phyloP scores from a whole-genome alignment of 2,888 invertebrate species.

The Pyrrhia umbra region DNA sequence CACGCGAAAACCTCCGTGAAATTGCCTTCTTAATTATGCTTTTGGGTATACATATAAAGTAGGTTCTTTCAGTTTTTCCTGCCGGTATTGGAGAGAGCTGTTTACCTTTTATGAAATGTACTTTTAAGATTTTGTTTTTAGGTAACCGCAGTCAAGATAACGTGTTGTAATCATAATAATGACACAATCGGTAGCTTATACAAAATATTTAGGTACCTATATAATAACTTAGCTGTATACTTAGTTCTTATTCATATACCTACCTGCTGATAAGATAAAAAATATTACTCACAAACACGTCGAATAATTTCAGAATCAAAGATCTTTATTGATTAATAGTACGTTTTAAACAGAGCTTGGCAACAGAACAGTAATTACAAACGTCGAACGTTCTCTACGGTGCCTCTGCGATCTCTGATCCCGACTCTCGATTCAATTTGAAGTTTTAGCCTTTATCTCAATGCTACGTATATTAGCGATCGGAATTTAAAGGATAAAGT shows the following conservation, averaged over 20 bases:
- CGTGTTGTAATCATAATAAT: too few relatives aligned
- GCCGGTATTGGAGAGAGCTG: constrained; percentile 22
- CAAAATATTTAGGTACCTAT: not conserved
- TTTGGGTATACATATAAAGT: constrained; percentile 47
- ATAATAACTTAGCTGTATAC: too few relatives aligned
- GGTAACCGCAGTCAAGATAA: too few relatives aligned
- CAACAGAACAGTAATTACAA: constrained; percentile 48
- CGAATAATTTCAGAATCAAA: constrained; percentile 5
- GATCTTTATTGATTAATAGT: constrained; percentile 22
- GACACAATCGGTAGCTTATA: too few relatives aligned
- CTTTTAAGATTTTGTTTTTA: not conserved
- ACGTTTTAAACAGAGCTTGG: constrained; percentile 31
- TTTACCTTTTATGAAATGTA: constrained; percentile 10
- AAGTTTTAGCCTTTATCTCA: constrained; percentile 43
- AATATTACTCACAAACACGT: not conserved
- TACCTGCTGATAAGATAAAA: not conserved
- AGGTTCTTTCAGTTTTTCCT: constrained; percentile 21
- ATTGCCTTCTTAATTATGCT: constrained; percentile 56
- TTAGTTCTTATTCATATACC: too few relatives aligned
- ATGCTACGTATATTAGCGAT: constrained; percentile 19
- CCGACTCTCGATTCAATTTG: constrained; percentile 38
- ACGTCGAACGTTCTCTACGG: constrained; percentile 20
- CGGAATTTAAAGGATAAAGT: constrained; percentile 28
- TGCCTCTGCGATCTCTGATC: constrained; percentile 36
- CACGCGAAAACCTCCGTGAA: constrained; percentile 45